These are phyloP conservation scores for Aplodontia rufa DNA, from an alignment of 2,113 vertebrate species.

Conservation along the genomic window DNA sequence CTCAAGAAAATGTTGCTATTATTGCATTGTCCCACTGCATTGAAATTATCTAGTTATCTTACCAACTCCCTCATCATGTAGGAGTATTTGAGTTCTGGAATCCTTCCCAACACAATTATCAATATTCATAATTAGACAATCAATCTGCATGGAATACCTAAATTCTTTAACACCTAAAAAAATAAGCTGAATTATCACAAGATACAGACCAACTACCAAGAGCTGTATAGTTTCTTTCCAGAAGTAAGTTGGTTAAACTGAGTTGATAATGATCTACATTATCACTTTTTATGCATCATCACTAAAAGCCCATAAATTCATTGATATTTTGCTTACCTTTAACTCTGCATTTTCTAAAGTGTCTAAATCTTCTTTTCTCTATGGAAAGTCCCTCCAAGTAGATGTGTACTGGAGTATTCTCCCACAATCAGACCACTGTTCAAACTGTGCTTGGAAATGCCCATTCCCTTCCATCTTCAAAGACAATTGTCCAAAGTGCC, in stretches of 20 bases:
- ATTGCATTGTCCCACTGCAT: no score
- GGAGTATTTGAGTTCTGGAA: neutral
- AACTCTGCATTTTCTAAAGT: neutral
- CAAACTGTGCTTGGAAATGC: neutral
- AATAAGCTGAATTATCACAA: neutral
- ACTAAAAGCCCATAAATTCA: neutral
- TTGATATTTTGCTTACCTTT: neutral
- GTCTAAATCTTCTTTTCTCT: neutral
- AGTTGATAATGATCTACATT: neutral
- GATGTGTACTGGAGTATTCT: accelerated
- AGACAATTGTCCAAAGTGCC: neutral
- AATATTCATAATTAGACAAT: neutral
- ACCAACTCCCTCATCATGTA: neutral
- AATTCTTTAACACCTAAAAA: neutral
- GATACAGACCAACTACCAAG: neutral
- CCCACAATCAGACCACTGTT: neutral
- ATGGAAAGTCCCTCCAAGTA: neutral
- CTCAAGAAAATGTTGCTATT: neutral
- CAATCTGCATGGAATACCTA: neutral
- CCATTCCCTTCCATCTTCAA: neutral
- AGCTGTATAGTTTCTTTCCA: neutral
- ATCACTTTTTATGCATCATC: neutral
- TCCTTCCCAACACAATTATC: neutral
- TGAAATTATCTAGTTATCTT: neutral
- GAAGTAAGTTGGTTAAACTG: neutral